Evolutionary conservation across 2,888 invertebrate genomes (phyloP).

Genomic region (Schrankia costaestrigalis): DNA sequence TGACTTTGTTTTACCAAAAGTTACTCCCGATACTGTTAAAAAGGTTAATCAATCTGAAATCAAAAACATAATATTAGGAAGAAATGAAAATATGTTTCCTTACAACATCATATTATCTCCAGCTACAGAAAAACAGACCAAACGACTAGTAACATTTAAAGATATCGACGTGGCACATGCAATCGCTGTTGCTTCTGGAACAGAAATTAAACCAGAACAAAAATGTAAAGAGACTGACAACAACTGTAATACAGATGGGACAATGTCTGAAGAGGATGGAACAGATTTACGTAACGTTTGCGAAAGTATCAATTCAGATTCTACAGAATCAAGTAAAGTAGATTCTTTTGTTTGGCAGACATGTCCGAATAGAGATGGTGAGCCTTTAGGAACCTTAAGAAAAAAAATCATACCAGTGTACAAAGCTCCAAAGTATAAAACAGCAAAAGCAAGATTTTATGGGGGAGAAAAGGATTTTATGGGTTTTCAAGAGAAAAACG

Average conservation of each 20-base stretch:
- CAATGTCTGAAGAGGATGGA: slow-evolving; percentile 26
- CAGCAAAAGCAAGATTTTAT: slow-evolving; percentile 41
- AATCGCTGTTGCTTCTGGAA: slow-evolving; percentile 24
- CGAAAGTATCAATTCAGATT: slow-evolving; percentile 42
- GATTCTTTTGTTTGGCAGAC: slow-evolving; percentile 57
- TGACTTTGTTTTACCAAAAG: slow-evolving; percentile 53
- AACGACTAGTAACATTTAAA: slow-evolving; percentile 59
- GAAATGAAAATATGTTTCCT: slow-evolving; percentile 60
- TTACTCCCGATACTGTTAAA: slow-evolving; percentile 38
- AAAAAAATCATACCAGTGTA: slow-evolving; percentile 44
- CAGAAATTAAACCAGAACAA: slow-evolving; percentile 22
- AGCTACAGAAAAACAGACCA: slow-evolving; percentile 50
- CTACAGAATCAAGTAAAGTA: slow-evolving; percentile 50
- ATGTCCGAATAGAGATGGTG: slow-evolving; percentile 15
- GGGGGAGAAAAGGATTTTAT: slow-evolving; percentile 47
- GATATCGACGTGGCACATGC: slow-evolving; percentile 29
- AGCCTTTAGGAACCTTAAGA: slow-evolving; percentile 28
- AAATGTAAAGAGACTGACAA: slow-evolving; percentile 14
- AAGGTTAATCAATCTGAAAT: slow-evolving; percentile 45
- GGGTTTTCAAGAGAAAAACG: slow-evolving; percentile 11
- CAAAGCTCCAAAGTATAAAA: slow-evolving; percentile 42
- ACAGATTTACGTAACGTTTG: slow-evolving; percentile 21
- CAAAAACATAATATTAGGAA: slow-evolving; percentile 66
- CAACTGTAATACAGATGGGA: slow-evolving; percentile 20
- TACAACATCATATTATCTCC: slow-evolving; percentile 71